Percentiles rank a stretch among this genome's conserved stretches.
These are phyloP conservation scores for Belgica antarctica DNA, from an alignment of 2,888 invertebrate species.

Conservation along the genomic window DNA sequence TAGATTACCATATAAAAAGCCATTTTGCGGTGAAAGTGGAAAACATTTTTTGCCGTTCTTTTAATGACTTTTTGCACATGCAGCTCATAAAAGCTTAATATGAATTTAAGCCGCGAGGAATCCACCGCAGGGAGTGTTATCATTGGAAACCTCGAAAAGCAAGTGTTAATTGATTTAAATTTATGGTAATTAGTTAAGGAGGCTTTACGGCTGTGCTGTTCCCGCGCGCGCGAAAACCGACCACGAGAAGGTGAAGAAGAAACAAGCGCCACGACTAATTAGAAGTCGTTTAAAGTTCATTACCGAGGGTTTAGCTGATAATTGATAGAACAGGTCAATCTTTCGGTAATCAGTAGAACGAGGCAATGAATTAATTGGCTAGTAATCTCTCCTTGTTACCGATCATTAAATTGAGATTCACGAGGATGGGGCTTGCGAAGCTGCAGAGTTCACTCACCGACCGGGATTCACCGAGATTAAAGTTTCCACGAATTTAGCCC, in stretches of 20 bases:
- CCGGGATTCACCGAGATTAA: not conserved
- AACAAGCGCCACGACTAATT: not conserved
- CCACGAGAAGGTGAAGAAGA: too few relatives aligned
- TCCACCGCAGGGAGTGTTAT: not conserved
- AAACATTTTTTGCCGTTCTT: not conserved
- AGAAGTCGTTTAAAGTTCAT: not conserved
- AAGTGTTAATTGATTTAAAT: constrained; percentile 17
- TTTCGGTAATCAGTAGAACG: too few relatives aligned
- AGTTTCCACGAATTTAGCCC: not conserved
- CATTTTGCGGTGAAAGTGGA: not conserved
- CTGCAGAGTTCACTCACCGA: constrained; percentile 10
- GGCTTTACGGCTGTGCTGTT: not conserved
- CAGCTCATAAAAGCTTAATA: not conserved
- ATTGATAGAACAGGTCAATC: too few relatives aligned
- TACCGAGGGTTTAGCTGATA: too few relatives aligned
- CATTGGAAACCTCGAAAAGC: not conserved
- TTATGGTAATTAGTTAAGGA: constrained; percentile 1
- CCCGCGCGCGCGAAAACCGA: constrained; percentile 4
- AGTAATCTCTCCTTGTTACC: too few relatives aligned
- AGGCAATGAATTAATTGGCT: too few relatives aligned
- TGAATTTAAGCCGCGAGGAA: not conserved
- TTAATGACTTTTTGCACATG: not conserved
- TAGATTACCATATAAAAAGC: constrained; percentile 6
- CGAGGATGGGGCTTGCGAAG: too few relatives aligned
- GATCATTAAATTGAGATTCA: too few relatives aligned